Evolutionary conservation across 2,888 invertebrate species (phyloP).

Genomic region (Gryllus longicercus): DNA sequence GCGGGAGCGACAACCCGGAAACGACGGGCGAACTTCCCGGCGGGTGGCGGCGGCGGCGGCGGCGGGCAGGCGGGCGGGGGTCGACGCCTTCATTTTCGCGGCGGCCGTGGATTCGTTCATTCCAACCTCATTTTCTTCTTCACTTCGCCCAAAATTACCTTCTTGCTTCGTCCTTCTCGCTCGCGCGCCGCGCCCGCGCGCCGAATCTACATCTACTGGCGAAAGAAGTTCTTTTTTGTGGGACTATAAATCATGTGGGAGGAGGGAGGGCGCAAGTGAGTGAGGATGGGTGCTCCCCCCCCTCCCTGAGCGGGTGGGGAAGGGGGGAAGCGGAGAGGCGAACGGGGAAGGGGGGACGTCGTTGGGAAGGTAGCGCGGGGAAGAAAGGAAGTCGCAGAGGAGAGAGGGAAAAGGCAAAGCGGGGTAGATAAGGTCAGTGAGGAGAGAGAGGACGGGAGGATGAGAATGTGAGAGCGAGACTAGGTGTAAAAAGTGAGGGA

Average conservation of each 20-base stretch:
- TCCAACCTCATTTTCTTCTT: slow-evolving; percentile 34
- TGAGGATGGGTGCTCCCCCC: neutral
- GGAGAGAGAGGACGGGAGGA: too few relatives aligned
- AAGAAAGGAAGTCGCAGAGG: neutral
- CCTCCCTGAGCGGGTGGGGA: neutral
- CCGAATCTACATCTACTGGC: slow-evolving; percentile 11
- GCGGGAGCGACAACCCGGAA: neutral
- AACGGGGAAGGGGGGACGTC: neutral
- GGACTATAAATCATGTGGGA: neutral
- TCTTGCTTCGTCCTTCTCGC: slow-evolving; percentile 20
- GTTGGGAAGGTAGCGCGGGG: neutral
- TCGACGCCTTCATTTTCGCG: slow-evolving; percentile 19
- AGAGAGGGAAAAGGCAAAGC: neutral
- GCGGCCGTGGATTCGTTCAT: slow-evolving; percentile 28
- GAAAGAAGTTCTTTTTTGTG: slow-evolving; percentile 17
- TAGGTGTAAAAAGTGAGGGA: too few relatives aligned
- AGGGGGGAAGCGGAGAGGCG: neutral
- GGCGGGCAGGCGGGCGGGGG: neutral
- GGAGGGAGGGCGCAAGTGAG: neutral
- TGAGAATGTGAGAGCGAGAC: too few relatives aligned
- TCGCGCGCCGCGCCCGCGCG: neutral
- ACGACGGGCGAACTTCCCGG: neutral
- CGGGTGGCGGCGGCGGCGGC: neutral
- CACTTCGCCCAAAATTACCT: slow-evolving; percentile 33
- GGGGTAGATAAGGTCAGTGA: too few relatives aligned